A percentile compares a stretch with the other conserved stretches of the same genome.
Conservation (phyloP, 2,797 vertebrate genomes). For the Pangasius sanitwongsei region DNA sequence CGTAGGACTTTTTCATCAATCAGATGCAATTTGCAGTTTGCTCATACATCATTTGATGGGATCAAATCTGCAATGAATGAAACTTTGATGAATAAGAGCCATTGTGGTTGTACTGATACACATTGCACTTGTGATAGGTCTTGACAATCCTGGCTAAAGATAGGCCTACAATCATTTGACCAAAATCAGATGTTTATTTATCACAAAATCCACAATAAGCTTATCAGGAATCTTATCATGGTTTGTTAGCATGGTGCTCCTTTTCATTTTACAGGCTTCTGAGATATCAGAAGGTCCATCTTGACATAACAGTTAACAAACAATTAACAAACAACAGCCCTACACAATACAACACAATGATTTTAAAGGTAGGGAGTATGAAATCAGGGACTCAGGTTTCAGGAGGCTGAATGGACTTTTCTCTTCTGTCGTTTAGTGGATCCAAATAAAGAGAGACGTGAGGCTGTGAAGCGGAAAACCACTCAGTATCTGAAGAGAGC, state of each 20-base stretch:
- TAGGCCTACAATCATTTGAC: not conserved
- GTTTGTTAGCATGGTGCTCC: not conserved
- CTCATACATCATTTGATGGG: not conserved
- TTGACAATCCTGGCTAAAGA: not conserved
- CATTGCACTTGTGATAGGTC: not conserved
- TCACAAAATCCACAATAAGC: not conserved
- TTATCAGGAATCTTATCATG: not conserved
- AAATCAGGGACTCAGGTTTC: not conserved
- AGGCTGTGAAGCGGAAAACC: conserved; percentile 96
- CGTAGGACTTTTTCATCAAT: not conserved
- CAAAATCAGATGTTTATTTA: not conserved
- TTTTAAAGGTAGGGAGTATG: not conserved
- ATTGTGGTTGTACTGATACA: not conserved
- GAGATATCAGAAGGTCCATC: not conserved
- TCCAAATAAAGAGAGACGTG: conserved; percentile 92
- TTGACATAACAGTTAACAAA: not conserved
- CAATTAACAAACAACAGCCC: not conserved
- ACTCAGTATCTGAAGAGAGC: conserved; percentile 94
- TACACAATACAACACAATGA: not conserved
- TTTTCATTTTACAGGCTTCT: not conserved
- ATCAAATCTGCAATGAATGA: not conserved
- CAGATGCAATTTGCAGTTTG: not conserved
- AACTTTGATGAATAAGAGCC: not conserved
- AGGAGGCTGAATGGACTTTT: not conserved
- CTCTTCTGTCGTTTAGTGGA: conserved; percentile 79